Evolutionary conservation across 2,113 vertebrate species (phyloP), one percentile per base, ranked within the genome.

Genomic region (Syngnathus typhle): DNA sequence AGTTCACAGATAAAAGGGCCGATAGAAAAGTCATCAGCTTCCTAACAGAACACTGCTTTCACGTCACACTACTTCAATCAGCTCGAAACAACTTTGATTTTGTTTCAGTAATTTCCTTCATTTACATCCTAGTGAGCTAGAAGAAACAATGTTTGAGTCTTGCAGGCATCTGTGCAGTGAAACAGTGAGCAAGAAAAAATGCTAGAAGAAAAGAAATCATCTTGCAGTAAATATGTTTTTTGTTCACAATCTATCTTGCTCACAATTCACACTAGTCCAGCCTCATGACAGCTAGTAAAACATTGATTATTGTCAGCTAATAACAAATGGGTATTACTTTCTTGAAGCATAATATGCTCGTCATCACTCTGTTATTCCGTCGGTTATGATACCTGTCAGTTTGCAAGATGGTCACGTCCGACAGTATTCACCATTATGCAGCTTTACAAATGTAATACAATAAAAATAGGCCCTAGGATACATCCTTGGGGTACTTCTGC

Each of bases 21-120:
- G 62, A 32, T 37, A 69, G 27, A 46, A 44, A 69, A 69, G 55
- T 62, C 5, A 38, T 60, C 46, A 64, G 7, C 12, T 54, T 36
- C 12, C 32, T 65, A 27, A 54, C 16, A 52, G 18, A 15, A 59
- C 15, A 9, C 1, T 4, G 23, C 19, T 7, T 43, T 8, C 23
- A 56, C n/a, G 23, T 61, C 18, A 52, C 16, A 38, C 36, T 4
- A n/a, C 58, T 41, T 41, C 19, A 62, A n/a, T 44, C 60, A 23
- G n/a, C 2, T 62, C 41, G 44, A 8, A 44, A 39, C 32, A 59
- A 37, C 32, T 38, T 60, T 2, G 10, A 52, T 52, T 52, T 52
- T 8, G 19, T 21, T 52, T 52, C 49, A 19, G 49, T 19, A 19
- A 8, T 21, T 52, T 43, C 19, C 49, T 52, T n/a, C 49, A n/a